These are phyloP conservation scores for Tinamus guttatus DNA, from an alignment of 2,113 vertebrate genomes.

Conservation along the genomic window DNA sequence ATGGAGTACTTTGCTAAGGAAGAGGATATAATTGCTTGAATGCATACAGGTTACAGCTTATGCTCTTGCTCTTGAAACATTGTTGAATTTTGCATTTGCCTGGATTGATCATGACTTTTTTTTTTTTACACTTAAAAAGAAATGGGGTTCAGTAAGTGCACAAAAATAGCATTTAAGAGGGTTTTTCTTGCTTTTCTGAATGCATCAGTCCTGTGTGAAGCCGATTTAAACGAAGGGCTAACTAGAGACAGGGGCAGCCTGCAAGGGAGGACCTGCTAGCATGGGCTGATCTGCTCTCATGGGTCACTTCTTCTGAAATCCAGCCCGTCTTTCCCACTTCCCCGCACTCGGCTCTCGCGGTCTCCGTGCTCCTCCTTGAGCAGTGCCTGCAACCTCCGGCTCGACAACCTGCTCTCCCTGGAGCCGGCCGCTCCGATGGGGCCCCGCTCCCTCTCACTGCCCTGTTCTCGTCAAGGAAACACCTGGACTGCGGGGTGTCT, in stretches of 20 bases:
- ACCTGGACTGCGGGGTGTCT: background rate
- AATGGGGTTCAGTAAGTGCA: slow-evolving; percentile 2
- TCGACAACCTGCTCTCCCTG: rapidly evolving
- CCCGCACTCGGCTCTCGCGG: background rate
- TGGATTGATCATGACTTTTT: background rate
- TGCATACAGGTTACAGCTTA: background rate
- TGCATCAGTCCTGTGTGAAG: slow-evolving; percentile 44
- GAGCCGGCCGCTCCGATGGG: background rate
- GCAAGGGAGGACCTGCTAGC: background rate
- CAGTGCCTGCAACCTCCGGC: background rate
- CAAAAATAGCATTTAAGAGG: slow-evolving; percentile 49
- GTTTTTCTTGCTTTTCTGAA: slow-evolving; percentile 21
- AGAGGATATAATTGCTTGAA: slow-evolving; percentile 34
- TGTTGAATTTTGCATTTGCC: background rate
- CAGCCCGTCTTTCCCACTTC: background rate
- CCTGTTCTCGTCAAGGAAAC: background rate
- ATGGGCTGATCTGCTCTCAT: background rate
- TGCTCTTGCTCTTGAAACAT: background rate
- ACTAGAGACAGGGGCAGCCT: background rate
- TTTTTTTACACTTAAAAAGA: slow-evolving; percentile 39
- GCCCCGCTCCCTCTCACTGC: background rate
- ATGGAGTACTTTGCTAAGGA: slow-evolving; percentile 17
- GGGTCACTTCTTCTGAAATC: background rate
- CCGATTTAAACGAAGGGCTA: background rate
- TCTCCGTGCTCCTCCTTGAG: background rate